These are phyloP conservation scores for Fistularia tabacaria DNA, from an alignment of 2,797 vertebrate genomes.

Conservation along the genomic window DNA sequence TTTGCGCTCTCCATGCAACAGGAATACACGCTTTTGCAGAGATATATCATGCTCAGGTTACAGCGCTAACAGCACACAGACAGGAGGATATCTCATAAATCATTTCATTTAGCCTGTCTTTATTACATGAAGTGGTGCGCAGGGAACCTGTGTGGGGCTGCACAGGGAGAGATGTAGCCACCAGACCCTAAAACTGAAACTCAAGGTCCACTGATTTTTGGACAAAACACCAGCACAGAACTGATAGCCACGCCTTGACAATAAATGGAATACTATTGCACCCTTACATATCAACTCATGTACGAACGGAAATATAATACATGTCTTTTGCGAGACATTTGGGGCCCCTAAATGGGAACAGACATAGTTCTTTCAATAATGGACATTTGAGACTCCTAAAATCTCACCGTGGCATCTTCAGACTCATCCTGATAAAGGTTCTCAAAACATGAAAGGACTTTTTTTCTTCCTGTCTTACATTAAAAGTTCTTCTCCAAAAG, in stretches of 20 bases:
- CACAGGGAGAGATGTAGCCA: constrained; percentile 14
- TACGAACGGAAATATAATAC: constrained; percentile 35
- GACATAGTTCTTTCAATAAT: constrained; percentile 25
- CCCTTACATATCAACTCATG: constrained; percentile 26
- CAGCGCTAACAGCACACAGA: constrained; percentile 35
- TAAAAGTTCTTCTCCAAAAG: constrained; percentile 52
- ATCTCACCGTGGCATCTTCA: constrained; percentile 43
- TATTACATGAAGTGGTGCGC: constrained; percentile 15
- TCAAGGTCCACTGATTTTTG: constrained; percentile 37
- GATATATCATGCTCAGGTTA: constrained; percentile 46
- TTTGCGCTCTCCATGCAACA: constrained; percentile 15
- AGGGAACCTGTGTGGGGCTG: background rate
- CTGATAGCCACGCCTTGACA: constrained; percentile 24
- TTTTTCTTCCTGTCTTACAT: constrained; percentile 20
- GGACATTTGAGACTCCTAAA: constrained; percentile 51
- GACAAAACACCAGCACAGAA: constrained; percentile 9
- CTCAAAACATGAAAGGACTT: constrained; percentile 35
- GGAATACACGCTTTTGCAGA: constrained; percentile 16
- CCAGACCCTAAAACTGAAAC: constrained; percentile 38
- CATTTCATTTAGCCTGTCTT: constrained; percentile 20
- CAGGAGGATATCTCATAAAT: constrained; percentile 30
- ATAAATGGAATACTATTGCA: constrained; percentile 44
- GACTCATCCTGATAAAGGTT: constrained; percentile 6
- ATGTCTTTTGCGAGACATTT: constrained; percentile 34
- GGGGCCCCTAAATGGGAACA: constrained; percentile 11